Base-by-base conservation (phyloP, 2,797 vertebrate genomes). In the Propithecus deckenii region DNA sequence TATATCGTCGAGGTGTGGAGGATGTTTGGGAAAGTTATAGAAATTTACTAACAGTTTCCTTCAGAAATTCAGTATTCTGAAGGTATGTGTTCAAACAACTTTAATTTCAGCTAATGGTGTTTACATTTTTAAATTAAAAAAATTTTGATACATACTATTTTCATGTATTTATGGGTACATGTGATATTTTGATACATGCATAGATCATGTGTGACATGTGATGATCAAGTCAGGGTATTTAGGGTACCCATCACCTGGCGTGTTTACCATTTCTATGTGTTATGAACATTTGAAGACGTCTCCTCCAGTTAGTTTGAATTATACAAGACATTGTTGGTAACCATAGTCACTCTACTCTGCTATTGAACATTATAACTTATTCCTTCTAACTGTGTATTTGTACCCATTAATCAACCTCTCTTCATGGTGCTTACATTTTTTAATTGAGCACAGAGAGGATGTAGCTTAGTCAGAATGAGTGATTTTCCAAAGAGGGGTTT, bases 11-110 rank as follows among this genome's bases (percentile, higher is more conserved):
- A 97, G 97, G 93, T 89, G 69, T 83, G 91, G 83, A 23, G 97
- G 94, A 46, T 97, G 97, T 97, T 96, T 95, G 87, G 93, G 96
- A 97, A 97, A 89, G 20, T 74, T 38, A 81, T 25, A 89, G 48
- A 88, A 81, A 83, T 46, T 52, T 32, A 65, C 61, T 30, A 65
- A 81, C 28, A 28, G 28, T 65, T 52, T 85, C 41, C 20, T 96
- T 86, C 13, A 86, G 76, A 92, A 80, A n/a, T 55, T 38, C 14
- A 23, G 35, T 55, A 61, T 89, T 83, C 30, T 61, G 48, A 75
- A 75, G 23, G 1, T 35, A 32, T 46, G n/a, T 72, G 18, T 17
- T 84, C 23, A 67, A 43, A 69, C 10, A 50, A 72, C 84, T 88
- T 18, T 59, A 69, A 28, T 81, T 95, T 86, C 38, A 86, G 43